Percentiles rank a stretch among this genome's conserved stretches.
These are phyloP conservation scores for Lineus longissimus DNA, from an alignment of 1,140 invertebrate genomes.

Conservation along the genomic window DNA sequence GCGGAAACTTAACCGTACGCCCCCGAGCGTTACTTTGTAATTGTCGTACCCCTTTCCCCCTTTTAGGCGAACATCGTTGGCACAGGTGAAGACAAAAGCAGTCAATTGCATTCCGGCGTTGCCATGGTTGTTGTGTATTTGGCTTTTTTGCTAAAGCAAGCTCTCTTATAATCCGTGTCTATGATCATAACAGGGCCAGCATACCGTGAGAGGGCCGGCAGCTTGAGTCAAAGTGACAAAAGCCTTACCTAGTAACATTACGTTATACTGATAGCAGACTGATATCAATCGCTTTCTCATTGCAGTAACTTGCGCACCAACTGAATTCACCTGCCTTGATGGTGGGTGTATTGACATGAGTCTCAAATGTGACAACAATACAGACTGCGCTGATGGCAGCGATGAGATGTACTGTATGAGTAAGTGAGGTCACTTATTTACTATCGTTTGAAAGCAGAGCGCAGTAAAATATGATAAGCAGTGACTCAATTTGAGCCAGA, in stretches of 20 bases:
- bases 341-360: constrained; percentile 91
- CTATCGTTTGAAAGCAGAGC: neutral
- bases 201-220: no score
- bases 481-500: neutral
- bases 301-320: constrained; percentile 29
- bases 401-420: constrained; percentile 34
- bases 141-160: neutral
- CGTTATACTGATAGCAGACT: neutral
- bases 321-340: constrained; percentile 60
- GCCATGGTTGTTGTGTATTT: neutral
- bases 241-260: neutral
- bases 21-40: no score
- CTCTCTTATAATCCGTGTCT: neutral
- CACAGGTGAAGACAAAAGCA: no score
- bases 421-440: neutral
- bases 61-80: no score
- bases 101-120: no score
- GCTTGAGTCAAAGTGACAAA: no score
- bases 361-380: constrained; percentile 33
- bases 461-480: neutral
- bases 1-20: no score
- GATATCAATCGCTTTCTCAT: neutral
- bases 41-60: no score
- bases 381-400: constrained; percentile 34
- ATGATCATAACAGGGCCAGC: neutral